Evolutionary conservation across 2,113 vertebrate genomes (phyloP), one percentile per base, ranked within the genome.

Genomic region (Lasiurus cinereus): DNA sequence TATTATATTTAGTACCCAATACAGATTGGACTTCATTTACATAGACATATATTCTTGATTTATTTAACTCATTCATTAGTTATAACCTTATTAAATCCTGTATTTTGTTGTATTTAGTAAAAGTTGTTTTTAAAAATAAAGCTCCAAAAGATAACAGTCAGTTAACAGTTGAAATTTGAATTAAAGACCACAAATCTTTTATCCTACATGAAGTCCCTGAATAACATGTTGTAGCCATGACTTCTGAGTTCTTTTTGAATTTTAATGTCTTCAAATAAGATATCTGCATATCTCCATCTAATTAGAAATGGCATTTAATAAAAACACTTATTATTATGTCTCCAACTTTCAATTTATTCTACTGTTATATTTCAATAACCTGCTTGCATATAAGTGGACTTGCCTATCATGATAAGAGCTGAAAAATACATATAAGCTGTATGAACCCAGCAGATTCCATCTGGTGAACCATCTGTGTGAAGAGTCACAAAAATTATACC

Each of bases 391-490:
- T 90, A 97, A 97, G 94, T 93, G 52, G 85, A 78, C 89, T 96
- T 96, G 87, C 94, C 82, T 96, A 96, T 96, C 96, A 93, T 97
- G 96, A 98, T 92, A 95, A 97, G 96, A 98, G 96, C 77, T 97
- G 97, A 98, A 97, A 98, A 96, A 96, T 97, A 96, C 90, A 96
- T 97, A 97, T 93, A 97, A 98, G 93, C 96, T 97, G 96, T 97
- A 96, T 97, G 94, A 98, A 97, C 95, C 92, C 87, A 24, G 96
- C 97, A 98, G 97, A 97, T 98, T 97, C 98, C 98, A 98, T 98
- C 98, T 98, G 98, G 97, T 98, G 89, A 97, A 93, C 98, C 98
- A 98, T 98, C 98, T 98, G 98, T 93, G 93, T 96, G 94, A 97
- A 62, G 29, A 96, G 94, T 97, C 94, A 93, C 95, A 96, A 93